Evolutionary conservation across 2,113 vertebrate genomes (phyloP).

Genomic region (Platysteira castanea): DNA sequence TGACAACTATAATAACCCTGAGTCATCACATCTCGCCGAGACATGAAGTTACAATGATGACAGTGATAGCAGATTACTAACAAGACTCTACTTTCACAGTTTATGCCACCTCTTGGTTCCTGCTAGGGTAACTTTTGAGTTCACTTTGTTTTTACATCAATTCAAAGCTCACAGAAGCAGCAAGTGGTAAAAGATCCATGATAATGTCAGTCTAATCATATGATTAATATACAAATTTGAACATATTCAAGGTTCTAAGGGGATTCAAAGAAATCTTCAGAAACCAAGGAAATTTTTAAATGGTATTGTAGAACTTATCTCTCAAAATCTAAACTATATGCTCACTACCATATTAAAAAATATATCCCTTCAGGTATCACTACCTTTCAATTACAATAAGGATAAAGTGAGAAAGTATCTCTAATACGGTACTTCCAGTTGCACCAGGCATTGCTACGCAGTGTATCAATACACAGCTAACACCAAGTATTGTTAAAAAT

Average conservation of each 20-base stretch:
- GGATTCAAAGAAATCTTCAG: neutral
- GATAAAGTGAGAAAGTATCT: neutral
- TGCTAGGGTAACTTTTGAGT: neutral
- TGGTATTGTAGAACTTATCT: neutral
- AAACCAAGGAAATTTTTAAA: neutral
- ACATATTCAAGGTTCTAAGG: neutral
- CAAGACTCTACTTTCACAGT: neutral
- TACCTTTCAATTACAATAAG: neutral
- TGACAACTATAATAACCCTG: slow-evolving; percentile 15
- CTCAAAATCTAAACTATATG: neutral
- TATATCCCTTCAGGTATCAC: neutral
- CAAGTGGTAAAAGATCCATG: neutral
- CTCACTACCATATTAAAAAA: neutral
- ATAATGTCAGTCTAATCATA: neutral
- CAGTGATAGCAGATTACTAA: neutral
- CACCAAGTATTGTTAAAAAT: neutral
- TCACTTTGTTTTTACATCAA: neutral
- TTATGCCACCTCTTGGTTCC: neutral
- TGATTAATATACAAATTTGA: neutral
- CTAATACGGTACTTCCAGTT: neutral
- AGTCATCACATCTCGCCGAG: neutral
- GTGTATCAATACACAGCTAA: neutral
- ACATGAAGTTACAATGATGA: neutral
- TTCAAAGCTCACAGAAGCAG: neutral
- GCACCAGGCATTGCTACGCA: neutral